These are phyloP conservation scores for Onychomys torridus DNA, from an alignment of 2,797 vertebrate genomes.

Conservation along the genomic window DNA sequence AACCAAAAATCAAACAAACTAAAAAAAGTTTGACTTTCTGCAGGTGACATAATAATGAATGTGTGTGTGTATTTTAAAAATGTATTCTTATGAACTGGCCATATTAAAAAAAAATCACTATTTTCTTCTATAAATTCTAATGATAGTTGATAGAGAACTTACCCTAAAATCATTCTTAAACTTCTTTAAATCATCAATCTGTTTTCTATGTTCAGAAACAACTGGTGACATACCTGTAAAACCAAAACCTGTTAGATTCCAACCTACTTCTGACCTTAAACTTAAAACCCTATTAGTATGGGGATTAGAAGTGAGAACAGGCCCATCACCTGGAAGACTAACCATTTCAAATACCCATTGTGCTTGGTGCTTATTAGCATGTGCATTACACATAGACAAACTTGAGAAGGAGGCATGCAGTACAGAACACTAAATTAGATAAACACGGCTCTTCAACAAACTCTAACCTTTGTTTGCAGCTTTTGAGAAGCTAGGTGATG, in stretches of 20 bases:
- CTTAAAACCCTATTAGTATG: slow-evolving; percentile 24
- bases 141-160: slow-evolving; percentile 85
- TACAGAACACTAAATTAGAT: not conserved
- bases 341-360: slow-evolving; percentile 18
- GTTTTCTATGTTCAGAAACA: slow-evolving; percentile 98
- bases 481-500: slow-evolving; percentile 93
- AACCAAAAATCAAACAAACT: no score
- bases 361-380: slow-evolving; percentile 3
- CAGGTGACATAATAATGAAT: not conserved
- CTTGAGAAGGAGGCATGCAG: not conserved
- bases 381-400: not conserved
- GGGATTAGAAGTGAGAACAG: not conserved
- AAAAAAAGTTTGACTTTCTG: not conserved
- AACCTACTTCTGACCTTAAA: slow-evolving; percentile 50
- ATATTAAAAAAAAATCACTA: not conserved
- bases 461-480: slow-evolving; percentile 95
- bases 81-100: slow-evolving; percentile 8
- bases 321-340: not conserved
- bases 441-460: slow-evolving; percentile 41
- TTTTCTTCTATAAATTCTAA: not conserved
- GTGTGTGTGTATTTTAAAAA: not conserved
- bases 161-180: slow-evolving; percentile 99
- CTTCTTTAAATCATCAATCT: slow-evolving; percentile 99
- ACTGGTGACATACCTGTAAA: slow-evolving; percentile 93
- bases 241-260: slow-evolving; percentile 62